These are phyloP conservation scores for Trisateles emortualis DNA, from an alignment of 2,888 invertebrate species.

Conservation along the genomic window DNA sequence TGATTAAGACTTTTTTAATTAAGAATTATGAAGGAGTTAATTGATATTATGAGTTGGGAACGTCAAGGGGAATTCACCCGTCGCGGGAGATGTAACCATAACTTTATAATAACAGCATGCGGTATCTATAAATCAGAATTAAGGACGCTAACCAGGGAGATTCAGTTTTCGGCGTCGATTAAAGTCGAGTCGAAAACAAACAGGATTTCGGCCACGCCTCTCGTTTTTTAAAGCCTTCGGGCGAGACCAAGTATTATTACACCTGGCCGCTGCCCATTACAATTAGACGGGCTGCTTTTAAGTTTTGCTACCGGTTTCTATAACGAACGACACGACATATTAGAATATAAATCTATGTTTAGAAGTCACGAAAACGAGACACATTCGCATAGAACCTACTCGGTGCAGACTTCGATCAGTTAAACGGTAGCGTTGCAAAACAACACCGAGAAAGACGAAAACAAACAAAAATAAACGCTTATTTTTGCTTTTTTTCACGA, in stretches of 20 bases:
- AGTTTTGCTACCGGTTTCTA: slow-evolving; percentile 69
- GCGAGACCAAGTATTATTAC: slow-evolving; percentile 62
- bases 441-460: slow-evolving; percentile 55
- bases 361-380: slow-evolving; percentile 66
- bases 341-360: slow-evolving; percentile 27
- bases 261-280: slow-evolving; percentile 63
- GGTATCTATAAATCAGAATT: slow-evolving; percentile 83
- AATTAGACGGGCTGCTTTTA: slow-evolving; percentile 66
- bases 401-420: slow-evolving; percentile 72
- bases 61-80: slow-evolving; percentile 69
- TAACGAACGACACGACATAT: slow-evolving; percentile 38
- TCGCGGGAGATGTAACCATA: slow-evolving; percentile 68
- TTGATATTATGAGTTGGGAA: slow-evolving; percentile 79
- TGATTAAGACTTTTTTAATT: slow-evolving; percentile 62
- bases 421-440: slow-evolving; percentile 73
- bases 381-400: slow-evolving; percentile 60
- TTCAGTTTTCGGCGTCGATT: slow-evolving; percentile 76
- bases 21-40: slow-evolving; percentile 78
- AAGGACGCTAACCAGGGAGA: slow-evolving; percentile 72
- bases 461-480: slow-evolving; percentile 65
- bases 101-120: slow-evolving; percentile 78
- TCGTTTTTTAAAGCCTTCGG: slow-evolving; percentile 62
- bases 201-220: slow-evolving; percentile 66
- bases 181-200: slow-evolving; percentile 81
- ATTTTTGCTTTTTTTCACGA: too few relatives aligned